Evolutionary conservation across 1,140 invertebrate species (phyloP).

Genomic region (Zeugodacus cucurbitae): DNA sequence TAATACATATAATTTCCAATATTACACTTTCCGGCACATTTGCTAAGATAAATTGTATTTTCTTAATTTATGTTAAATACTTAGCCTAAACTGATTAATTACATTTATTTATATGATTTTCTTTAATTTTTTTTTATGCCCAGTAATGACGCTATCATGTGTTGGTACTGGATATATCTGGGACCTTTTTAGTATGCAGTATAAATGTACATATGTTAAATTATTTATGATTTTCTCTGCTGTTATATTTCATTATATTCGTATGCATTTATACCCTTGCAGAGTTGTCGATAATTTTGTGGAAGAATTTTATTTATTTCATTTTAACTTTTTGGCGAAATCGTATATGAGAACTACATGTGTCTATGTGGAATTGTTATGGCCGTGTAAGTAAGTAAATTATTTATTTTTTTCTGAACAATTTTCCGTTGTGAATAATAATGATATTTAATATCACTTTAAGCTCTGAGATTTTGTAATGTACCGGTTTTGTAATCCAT

Average conservation of each 20-base stretch:
- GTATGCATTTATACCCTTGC: too few relatives aligned
- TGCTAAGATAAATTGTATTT: conserved; percentile 37
- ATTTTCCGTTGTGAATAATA: background rate
- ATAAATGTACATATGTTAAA: too few relatives aligned
- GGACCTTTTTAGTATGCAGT: background rate
- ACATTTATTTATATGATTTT: conserved; percentile 30
- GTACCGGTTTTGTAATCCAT: background rate
- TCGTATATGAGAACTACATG: too few relatives aligned
- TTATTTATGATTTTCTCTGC: too few relatives aligned
- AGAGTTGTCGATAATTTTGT: background rate
- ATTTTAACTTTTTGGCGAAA: too few relatives aligned
- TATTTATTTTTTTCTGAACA: background rate
- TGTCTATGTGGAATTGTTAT: background rate
- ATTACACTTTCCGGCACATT: conserved; percentile 47
- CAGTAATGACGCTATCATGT: too few relatives aligned
- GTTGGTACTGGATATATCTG: background rate
- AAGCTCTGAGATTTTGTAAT: background rate
- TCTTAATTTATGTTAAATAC: background rate
- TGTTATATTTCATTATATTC: too few relatives aligned
- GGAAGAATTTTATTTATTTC: background rate
- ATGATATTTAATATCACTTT: background rate
- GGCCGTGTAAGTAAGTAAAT: background rate
- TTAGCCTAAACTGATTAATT: background rate
- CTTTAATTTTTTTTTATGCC: background rate
- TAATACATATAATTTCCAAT: background rate